Base-by-base conservation (phyloP, 2,888 invertebrate genomes). In the Melieria picta region DNA sequence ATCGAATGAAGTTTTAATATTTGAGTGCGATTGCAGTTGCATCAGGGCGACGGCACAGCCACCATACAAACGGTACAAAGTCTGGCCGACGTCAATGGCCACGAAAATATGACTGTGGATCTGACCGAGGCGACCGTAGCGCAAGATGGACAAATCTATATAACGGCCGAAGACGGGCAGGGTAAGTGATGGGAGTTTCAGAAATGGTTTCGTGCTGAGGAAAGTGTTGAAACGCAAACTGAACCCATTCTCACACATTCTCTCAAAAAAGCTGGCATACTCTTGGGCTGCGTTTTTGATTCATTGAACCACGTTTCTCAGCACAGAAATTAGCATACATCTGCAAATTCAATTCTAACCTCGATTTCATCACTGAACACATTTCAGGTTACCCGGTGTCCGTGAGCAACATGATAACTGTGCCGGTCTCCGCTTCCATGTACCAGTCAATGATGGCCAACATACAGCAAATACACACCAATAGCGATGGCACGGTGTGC, bases 391-490 rank as follows among this genome's bases (percentile, higher is more conserved):
- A 86, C 88, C 94, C 94, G 65, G 93, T 95, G 80, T 93, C 94
- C 79, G 95, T 95, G 81, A 93, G 95, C 81, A 97, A 97, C 74
- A 96, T 98, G 89, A 96, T 98, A 85, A 96, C 97, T 69, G 95
- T 98, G 80, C 98, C 98, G 70, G 96, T 98, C 75, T 94, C 95
- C 58, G 94, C 95, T 72, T 95, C 96, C 75, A 96, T 98, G 93
- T 98, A 98, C 89, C 97, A 98, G 89, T 95, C 96, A 73, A 96
- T 97, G 90, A 94, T 97, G 84, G 95, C 96, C 70, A 94, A 94
- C 86, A 94, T 96, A 86, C 93, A 94, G 86, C 91, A 91, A 83
- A 89, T 93, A 78, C 91, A 91, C 80, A 89, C 90, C 65, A 90
- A 89, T 78, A 90, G 90, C 80, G 94, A 95, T 86, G 94, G 93